Evolutionary conservation across 2,888 invertebrate genomes (phyloP).

Genomic region (Acrobasis suavella): DNA sequence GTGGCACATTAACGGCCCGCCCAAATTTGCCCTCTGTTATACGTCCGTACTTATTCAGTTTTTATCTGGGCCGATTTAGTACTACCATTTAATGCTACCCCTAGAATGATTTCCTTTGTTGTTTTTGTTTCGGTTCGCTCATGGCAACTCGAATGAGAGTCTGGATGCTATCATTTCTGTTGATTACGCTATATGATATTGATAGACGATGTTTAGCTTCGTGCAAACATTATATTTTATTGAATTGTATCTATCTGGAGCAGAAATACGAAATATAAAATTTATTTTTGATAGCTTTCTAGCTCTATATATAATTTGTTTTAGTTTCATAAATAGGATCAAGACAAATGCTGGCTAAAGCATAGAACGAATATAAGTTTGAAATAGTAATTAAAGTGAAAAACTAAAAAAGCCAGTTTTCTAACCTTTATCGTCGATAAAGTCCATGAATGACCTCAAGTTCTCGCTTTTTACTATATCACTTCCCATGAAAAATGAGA

Average conservation of each 20-base stretch:
- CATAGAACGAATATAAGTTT: too few relatives aligned
- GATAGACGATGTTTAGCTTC: background rate
- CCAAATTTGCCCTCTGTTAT: background rate
- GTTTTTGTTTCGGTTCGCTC: constrained; percentile 3
- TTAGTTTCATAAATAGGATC: background rate
- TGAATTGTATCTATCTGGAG: background rate
- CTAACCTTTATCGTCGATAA: too few relatives aligned
- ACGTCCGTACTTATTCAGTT: constrained; percentile 22
- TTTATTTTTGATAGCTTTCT: background rate
- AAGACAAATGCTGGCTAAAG: background rate
- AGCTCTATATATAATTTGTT: background rate
- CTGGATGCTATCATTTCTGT: constrained; percentile 10
- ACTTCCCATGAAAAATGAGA: too few relatives aligned
- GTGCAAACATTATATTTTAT: constrained; percentile 4
- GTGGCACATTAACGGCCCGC: too few relatives aligned
- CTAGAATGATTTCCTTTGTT: constrained; percentile 10
- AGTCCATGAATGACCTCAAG: too few relatives aligned
- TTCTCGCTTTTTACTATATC: too few relatives aligned
- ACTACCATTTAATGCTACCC: constrained; percentile 19
- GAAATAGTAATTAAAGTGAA: too few relatives aligned
- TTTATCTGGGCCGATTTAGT: constrained; percentile 22
- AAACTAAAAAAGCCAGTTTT: too few relatives aligned
- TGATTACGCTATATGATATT: background rate
- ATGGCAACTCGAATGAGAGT: constrained; percentile 1
- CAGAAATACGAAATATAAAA: background rate